Evolutionary conservation across 2,797 vertebrate species (phyloP).

Genomic region (Ciconia nigra): DNA sequence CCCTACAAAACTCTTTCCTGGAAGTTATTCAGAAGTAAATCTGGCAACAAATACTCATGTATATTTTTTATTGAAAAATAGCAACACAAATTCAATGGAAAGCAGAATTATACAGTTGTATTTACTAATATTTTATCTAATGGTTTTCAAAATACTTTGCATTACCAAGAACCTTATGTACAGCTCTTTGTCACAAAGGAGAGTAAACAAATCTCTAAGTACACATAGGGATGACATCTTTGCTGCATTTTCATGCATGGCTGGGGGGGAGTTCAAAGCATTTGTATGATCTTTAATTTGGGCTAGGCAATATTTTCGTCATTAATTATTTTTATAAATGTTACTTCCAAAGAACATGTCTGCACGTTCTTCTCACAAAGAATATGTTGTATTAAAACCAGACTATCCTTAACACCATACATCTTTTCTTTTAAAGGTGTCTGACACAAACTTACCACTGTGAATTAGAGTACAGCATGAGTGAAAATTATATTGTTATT

Average conservation of each 20-base stretch:
- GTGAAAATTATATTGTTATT: not conserved
- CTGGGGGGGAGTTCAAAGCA: not conserved
- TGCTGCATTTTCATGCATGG: not conserved
- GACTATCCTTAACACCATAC: not conserved
- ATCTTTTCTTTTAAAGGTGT: not conserved
- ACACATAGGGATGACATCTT: not conserved
- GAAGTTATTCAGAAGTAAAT: not conserved
- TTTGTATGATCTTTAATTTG: not conserved
- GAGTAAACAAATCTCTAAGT: not conserved
- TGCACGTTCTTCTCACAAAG: not conserved
- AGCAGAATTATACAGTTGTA: not conserved
- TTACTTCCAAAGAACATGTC: not conserved
- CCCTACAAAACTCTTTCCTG: not conserved
- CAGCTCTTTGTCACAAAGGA: not conserved
- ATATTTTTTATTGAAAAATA: not conserved
- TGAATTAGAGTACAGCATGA: not conserved
- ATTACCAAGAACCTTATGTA: not conserved
- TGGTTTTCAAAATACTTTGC: not conserved
- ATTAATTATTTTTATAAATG: not conserved
- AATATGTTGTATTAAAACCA: not conserved
- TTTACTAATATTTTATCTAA: not conserved
- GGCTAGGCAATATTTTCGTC: not conserved
- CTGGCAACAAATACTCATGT: not conserved
- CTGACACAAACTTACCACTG: not conserved
- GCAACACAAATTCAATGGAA: not conserved